Evolutionary conservation across 2,113 vertebrate species (phyloP).

Genomic region (Stegostoma tigrinum): DNA sequence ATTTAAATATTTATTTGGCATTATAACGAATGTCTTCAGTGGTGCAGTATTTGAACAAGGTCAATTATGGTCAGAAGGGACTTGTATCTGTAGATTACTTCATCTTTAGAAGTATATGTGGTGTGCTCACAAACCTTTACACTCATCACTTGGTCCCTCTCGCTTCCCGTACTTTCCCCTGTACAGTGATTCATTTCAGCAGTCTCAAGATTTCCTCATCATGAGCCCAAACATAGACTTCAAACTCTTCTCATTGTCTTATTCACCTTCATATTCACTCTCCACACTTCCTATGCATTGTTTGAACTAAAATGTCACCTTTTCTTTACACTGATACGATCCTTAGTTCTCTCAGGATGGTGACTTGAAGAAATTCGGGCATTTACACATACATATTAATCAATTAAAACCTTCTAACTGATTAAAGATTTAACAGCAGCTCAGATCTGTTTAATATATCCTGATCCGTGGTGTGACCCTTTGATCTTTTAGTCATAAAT

Average conservation of each 20-base stretch:
- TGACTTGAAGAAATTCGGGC: too few species aligned
- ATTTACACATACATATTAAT: too few species aligned
- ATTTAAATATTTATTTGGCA: slow-evolving; percentile 29
- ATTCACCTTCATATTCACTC: neutral
- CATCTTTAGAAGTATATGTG: neutral
- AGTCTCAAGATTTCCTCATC: neutral
- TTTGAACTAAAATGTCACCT: too few species aligned
- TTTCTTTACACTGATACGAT: too few species aligned
- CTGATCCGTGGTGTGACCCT: too few species aligned
- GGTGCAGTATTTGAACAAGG: slow-evolving; percentile 10
- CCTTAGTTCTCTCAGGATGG: too few species aligned
- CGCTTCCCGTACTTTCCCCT: neutral
- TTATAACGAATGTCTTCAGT: slow-evolving; percentile 4
- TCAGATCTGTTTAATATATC: too few species aligned
- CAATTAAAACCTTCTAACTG: too few species aligned
- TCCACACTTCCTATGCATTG: neutral
- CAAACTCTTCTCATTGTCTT: neutral
- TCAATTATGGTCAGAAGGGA: slow-evolving; percentile 1
- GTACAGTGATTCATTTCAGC: neutral
- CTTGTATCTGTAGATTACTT: neutral
- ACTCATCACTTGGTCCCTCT: neutral
- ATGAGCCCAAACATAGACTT: neutral
- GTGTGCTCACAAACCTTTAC: neutral
- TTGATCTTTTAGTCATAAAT: too few species aligned
- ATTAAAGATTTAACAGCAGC: too few species aligned